Evolutionary conservation across 2,113 vertebrate species (phyloP).

Genomic region (Psammodynastes pulverulentus): DNA sequence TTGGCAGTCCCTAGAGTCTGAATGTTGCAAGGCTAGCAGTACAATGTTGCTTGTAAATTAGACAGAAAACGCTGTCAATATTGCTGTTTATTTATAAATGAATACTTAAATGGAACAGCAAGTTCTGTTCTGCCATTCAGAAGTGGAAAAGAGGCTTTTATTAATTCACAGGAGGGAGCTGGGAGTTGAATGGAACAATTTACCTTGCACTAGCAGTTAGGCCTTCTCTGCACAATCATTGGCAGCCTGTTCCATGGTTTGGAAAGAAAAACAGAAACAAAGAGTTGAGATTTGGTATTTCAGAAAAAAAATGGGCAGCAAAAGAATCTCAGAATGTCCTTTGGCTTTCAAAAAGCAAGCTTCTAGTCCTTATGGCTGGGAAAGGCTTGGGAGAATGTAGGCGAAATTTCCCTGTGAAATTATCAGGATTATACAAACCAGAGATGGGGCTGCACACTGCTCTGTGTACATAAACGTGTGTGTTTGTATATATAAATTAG

Average conservation of each 20-base stretch:
- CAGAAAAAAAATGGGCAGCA: background rate
- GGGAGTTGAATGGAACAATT: background rate
- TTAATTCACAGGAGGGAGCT: background rate
- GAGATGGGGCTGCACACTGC: background rate
- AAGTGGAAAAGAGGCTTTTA: background rate
- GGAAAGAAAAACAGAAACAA: background rate
- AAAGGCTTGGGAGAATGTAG: background rate
- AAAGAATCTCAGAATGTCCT: background rate
- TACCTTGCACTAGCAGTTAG: background rate
- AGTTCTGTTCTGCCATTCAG: background rate
- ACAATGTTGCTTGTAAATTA: slow-evolving; percentile 12
- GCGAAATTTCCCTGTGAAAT: background rate
- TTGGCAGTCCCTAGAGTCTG: slow-evolving; percentile 10
- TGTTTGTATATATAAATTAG: background rate
- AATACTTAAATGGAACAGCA: background rate
- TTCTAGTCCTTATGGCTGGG: background rate
- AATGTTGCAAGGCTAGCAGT: background rate
- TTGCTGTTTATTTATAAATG: slow-evolving; percentile 20
- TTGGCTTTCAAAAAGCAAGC: background rate
- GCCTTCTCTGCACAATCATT: background rate
- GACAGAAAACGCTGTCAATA: background rate
- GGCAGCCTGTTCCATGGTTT: background rate
- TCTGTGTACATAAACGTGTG: background rate
- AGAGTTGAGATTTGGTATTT: background rate
- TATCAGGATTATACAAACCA: background rate